Base-by-base conservation (phyloP, 2,113 vertebrate genomes). In the Pluvialis apricaria region DNA sequence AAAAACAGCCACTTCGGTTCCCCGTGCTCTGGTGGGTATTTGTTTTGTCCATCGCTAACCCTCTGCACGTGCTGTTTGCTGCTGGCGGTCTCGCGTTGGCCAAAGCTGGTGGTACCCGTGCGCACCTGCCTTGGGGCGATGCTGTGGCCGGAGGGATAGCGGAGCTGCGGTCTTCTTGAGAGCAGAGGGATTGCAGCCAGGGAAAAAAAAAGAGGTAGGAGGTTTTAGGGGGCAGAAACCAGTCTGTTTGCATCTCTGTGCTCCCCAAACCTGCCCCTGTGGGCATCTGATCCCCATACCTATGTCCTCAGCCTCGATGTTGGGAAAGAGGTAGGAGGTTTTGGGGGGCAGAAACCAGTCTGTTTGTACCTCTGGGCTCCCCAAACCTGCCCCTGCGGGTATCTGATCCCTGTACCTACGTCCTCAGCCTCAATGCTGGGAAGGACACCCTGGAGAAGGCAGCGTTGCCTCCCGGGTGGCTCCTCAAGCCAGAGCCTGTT, bases 371-470 rank as follows among this genome's bases (percentile, higher is more conserved):
- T 16, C 73, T 57, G 76, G 18, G 57, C 49, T 86, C 36, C 45
- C n/a, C 61, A 65, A 2, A 36, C 19, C 64, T 2, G 0, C 1
- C 15, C 82, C 88, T 1, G 4, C 8, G 21, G 21, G 4, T 25
- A 15, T 14, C 65, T 36, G 31, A 66, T 83, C 40, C 81, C 17
- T 1, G 0, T 3, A 7, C 13, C 57, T 32, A 2, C 65, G 36
- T 26, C 61, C 52, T 34, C 54, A 34, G 25, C 78, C 55, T 40
- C 1, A 0, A 3, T 14, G n/a, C 54, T 16, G 26, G 77, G 76
- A 69, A 70, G 80, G 45, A 73, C 65, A 31, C 9, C 36, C 55
- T 0, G 1, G 36, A 36, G 79, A 34, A 88, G 34, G 45, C 15
- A 12, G 10, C 0, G 0, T 52, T 83, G n/a, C 73, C 25, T 68